Evolutionary conservation across 2,888 invertebrate genomes (phyloP), one percentile per base, ranked within the genome.

Genomic region (Melolontha melolontha): DNA sequence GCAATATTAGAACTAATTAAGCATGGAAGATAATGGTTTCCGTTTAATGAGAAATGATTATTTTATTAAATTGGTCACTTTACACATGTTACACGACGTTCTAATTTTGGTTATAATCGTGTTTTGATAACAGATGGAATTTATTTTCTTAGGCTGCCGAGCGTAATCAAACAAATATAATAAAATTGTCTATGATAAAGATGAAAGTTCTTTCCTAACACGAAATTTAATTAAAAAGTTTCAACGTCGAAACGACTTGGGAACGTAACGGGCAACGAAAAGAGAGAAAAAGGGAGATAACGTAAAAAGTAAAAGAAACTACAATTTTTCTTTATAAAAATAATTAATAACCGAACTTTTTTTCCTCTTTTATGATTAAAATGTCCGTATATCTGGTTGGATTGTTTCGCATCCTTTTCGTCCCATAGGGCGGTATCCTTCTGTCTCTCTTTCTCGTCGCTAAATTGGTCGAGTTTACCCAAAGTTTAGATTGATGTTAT

Each of bases 401-500:
- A 50, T 41, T 42, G 59, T 16, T 34, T 34, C 34, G 34, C 41
- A 8, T 51, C 51, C 29, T 39, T 51, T 41, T 34, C 44, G 12
- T 11, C 54, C 22, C 7, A 7, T n/a, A 10, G 44, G 12, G 4
- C 51, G 29, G 17, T 10, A 22, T n/a, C 40, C 6, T 27, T 39
- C n/a, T 11, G 16, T 62, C 63, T 39, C 63, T 54, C 34, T 65
- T 41, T 57, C 16, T 52, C 55, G 14, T 49, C 39, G 47, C 47
- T 34, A 66, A 69, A 66, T 63, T 66, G 63, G 64, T 76, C 75
- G 77, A 75, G 69, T 69, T 69, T 50, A 64, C 44, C 70, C 65
- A 70, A 76, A 77, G 73, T 77, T 77, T 74, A 75, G 76, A 78
- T 78, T 77, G 77, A 78, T 76, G 75, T 78, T 77, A 76, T 76